Evolutionary conservation across 2,113 vertebrate species (phyloP).

Genomic region (Corvus moneduloides): DNA sequence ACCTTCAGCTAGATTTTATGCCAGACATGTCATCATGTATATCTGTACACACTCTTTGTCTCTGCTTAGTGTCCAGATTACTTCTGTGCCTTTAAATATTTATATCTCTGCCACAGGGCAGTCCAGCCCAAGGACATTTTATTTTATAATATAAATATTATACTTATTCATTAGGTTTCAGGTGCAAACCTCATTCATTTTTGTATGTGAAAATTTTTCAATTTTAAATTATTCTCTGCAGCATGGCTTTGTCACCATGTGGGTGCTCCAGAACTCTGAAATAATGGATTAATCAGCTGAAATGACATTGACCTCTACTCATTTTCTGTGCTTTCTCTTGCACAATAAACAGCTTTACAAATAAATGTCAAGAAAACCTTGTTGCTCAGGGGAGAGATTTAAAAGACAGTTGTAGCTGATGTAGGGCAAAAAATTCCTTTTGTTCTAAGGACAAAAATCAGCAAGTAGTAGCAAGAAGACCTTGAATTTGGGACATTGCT

Average conservation of each 20-base stretch:
- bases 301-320: not conserved
- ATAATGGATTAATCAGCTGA: not conserved
- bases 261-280: not conserved
- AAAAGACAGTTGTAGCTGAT: not conserved
- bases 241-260: not conserved
- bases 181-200: not conserved
- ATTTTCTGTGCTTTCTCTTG: not conserved
- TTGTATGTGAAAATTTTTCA: not conserved
- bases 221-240: not conserved
- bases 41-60: not conserved
- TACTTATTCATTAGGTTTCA: not conserved
- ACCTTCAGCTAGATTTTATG: not conserved
- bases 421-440: not conserved
- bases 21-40: not conserved
- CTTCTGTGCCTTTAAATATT: not conserved
- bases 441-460: not conserved
- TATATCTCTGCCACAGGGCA: not conserved
- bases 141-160: not conserved
- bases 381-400: not conserved
- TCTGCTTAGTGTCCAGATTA: not conserved
- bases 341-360: not conserved
- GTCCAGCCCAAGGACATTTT: not conserved
- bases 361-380: not conserved
- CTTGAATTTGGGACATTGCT: not conserved
- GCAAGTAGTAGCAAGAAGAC: not conserved